These are phyloP conservation scores for Centropristis striata DNA, from an alignment of 2,113 vertebrate genomes.

Conservation along the genomic window DNA sequence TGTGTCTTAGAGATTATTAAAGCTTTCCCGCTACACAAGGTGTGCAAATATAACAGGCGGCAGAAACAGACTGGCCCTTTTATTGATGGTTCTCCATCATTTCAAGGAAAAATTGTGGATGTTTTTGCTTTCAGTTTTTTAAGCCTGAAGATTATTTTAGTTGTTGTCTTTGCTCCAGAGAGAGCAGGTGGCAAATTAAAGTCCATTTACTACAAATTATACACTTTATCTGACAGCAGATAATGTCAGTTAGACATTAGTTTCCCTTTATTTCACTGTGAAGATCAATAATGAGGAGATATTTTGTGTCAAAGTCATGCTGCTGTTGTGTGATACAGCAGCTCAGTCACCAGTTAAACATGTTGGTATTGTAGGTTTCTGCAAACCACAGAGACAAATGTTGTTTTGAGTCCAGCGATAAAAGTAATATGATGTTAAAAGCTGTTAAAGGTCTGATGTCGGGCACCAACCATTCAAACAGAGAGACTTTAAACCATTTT, in stretches of 20 bases:
- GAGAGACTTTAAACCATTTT: too few species aligned
- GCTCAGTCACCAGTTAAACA: too few species aligned
- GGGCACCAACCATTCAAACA: too few species aligned
- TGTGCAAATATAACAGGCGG: conserved; percentile 51
- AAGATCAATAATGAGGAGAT: not conserved
- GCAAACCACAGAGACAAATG: too few species aligned
- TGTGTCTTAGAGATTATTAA: conserved; percentile 75
- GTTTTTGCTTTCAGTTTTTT: conserved; percentile 26
- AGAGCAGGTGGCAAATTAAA: too few species aligned
- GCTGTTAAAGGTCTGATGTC: too few species aligned
- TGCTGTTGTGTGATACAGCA: not conserved
- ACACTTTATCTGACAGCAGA: not conserved
- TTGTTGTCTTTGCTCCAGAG: conserved; percentile 21
- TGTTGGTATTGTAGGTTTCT: too few species aligned
- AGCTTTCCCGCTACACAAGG: conserved; percentile 66
- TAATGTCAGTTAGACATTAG: not conserved
- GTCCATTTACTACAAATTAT: too few species aligned
- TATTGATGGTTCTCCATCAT: conserved; percentile 27
- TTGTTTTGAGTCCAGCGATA: too few species aligned
- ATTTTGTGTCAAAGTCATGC: not conserved
- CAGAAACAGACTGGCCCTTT: too few species aligned
- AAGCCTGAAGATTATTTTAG: conserved; percentile 39
- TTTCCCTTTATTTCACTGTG: not conserved
- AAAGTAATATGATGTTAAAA: too few species aligned
- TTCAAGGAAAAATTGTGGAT: conserved; percentile 27